A percentile compares a stretch with the other conserved stretches of the same genome.
phyloP scores from a whole-genome alignment of 2,888 invertebrate genomes.

The Entomobrya multifasciata region DNA sequence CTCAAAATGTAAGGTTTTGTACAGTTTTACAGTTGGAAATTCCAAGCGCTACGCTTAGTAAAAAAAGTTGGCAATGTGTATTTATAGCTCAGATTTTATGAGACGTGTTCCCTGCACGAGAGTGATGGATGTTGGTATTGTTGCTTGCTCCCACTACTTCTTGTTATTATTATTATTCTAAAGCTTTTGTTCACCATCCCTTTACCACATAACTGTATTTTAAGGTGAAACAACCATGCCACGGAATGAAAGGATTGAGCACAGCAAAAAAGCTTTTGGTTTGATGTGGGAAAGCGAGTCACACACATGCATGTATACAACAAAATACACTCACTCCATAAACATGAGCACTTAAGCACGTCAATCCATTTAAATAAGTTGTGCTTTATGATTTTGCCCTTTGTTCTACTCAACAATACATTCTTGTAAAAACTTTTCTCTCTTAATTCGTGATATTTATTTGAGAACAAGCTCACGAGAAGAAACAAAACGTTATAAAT shows the following conservation, averaged over 20 bases:
- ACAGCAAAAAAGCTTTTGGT: conserved; percentile 1
- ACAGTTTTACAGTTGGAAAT: conserved; percentile 20
- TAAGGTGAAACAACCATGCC: not conserved
- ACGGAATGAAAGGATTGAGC: not conserved
- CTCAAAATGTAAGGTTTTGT: conserved; percentile 42
- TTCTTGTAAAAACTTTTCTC: conserved; percentile 5
- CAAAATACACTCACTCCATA: not conserved
- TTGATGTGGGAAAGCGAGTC: not conserved
- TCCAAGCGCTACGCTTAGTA: not conserved
- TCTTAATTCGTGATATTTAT: not conserved
- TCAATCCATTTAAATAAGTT: conserved; percentile 51
- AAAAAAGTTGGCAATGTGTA: conserved; percentile 60
- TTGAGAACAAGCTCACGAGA: not conserved
- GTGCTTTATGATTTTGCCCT: conserved; percentile 44
- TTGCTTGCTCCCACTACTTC: conserved; percentile 40
- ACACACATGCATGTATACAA: not conserved
- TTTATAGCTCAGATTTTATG: conserved; percentile 59
- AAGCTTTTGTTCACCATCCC: not conserved
- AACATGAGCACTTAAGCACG: conserved; percentile 54
- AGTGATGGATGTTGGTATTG: conserved; percentile 70
- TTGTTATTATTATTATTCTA: conserved; percentile 17
- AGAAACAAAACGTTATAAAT: not conserved
- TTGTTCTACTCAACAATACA: conserved; percentile 41
- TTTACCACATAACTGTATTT: not conserved
- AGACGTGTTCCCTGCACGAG: conserved; percentile 46